phyloP scores from a whole-genome alignment of 2,797 vertebrate species.

The Pitangus sulphuratus region DNA sequence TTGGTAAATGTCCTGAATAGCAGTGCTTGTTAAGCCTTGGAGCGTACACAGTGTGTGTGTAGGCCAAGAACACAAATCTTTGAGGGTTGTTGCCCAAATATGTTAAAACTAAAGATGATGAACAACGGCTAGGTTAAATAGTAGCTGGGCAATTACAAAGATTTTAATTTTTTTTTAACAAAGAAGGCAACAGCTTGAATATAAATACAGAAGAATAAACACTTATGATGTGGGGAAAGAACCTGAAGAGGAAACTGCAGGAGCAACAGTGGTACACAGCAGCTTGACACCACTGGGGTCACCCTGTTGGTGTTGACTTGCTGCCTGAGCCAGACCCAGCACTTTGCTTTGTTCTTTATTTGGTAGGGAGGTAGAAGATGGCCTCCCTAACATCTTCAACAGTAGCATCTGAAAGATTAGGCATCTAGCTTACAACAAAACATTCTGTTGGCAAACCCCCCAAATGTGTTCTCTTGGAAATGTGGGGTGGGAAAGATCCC shows the following conservation, averaged over 20 bases:
- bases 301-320: background rate
- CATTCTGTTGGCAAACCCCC: background rate
- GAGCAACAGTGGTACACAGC: fast-evolving
- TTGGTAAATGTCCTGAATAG: background rate
- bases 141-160: background rate
- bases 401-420: background rate
- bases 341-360: background rate
- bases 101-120: background rate
- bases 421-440: background rate
- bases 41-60: background rate
- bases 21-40: background rate
- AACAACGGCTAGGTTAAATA: background rate
- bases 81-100: background rate
- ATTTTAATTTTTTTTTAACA: background rate
- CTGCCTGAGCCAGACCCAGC: background rate
- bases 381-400: background rate
- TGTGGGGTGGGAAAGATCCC: background rate
- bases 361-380: background rate
- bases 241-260: background rate
- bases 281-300: background rate
- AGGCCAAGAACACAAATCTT: background rate
- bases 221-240: background rate
- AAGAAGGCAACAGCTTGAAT: background rate
- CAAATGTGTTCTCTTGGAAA: background rate
- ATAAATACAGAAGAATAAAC: background rate